These are phyloP conservation scores for Ellobius talpinus DNA, from an alignment of 2,113 vertebrate genomes.

Conservation along the genomic window DNA sequence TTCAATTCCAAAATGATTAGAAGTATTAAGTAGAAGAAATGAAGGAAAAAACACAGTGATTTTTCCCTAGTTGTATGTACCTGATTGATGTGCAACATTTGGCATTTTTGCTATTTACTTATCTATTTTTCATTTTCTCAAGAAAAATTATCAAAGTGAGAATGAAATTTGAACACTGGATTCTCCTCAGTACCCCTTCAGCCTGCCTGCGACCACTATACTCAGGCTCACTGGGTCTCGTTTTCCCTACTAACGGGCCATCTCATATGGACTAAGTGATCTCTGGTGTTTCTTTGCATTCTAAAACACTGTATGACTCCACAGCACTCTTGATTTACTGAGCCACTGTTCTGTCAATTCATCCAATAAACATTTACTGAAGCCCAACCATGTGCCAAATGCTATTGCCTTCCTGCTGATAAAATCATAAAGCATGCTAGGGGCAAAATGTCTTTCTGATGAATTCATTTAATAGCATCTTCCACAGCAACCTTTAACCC, in stretches of 20 bases:
- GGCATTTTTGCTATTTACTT: neutral
- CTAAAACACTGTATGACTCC: neutral
- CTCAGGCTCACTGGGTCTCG: neutral
- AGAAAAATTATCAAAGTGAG: neutral
- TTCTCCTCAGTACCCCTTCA: neutral
- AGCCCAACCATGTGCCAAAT: conserved; percentile 4
- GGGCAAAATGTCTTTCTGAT: conserved; percentile 52
- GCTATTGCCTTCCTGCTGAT: neutral
- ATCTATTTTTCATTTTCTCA: neutral
- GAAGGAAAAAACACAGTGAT: neutral
- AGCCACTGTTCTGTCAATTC: neutral
- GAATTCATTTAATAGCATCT: neutral
- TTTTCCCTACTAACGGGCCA: neutral
- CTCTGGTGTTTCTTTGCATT: neutral
- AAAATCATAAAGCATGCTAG: conserved; percentile 5
- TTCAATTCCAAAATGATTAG: neutral
- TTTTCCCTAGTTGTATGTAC: neutral
- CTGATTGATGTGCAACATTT: neutral
- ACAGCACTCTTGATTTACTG: conserved; percentile 12
- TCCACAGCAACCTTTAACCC: neutral
- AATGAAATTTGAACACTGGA: neutral
- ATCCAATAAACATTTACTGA: conserved; percentile 59
- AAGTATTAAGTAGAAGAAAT: neutral
- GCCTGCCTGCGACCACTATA: neutral
- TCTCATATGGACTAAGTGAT: neutral